Base-by-base conservation (phyloP, 2,888 invertebrate species). In the Latrodectus hesperus region DNA sequence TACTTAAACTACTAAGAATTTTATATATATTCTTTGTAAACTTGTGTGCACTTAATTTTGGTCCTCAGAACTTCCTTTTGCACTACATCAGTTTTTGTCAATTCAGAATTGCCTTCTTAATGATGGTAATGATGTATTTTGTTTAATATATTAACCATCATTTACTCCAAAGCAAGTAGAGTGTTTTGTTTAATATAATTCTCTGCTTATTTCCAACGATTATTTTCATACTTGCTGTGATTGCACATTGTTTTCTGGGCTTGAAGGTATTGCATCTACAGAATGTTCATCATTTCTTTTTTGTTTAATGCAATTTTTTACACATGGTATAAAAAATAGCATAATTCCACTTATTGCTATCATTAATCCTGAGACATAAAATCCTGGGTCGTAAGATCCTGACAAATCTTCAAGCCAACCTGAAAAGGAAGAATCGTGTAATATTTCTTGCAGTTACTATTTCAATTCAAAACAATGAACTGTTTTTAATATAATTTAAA, bases 301-400 rank as follows among this genome's bases (percentile, higher is more conserved):
- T 10, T 76, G 65, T 65, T 70, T 52, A 12, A 49, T 0, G 9
- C 26, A 68, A 8, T 65, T 74, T 26, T 87, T 60, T n/a, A 89
- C 60, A 53, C 85, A 89, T 14, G 97, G 97, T 91, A 97, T 96
- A 89, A 94, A 92, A 92, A 96, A 98, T 89, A 99, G 94, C 93
- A 99, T 96, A 70, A 96, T 77, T 14, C 98, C 99, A 91, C 98
- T 98, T 71, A 96, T 89, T 8, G 96, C 95, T 86, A 99, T 96
- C 92, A 96, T 95, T 0, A 94, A 93, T 9, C 99, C 99, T 26
- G 98, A 96, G 88, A 98, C 94, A 91, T 95, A 94, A 93, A 99
- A 99, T 0, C 96, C 97, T 17, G 96, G 95, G 91, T 96, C 94
- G 93, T 98, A 98, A 17, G 96, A 96, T 3, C 93, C 90, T 9